These are phyloP conservation scores for Trichomalopsis sarcophagae DNA, from an alignment of 1,140 invertebrate species.

Conservation along the genomic window DNA sequence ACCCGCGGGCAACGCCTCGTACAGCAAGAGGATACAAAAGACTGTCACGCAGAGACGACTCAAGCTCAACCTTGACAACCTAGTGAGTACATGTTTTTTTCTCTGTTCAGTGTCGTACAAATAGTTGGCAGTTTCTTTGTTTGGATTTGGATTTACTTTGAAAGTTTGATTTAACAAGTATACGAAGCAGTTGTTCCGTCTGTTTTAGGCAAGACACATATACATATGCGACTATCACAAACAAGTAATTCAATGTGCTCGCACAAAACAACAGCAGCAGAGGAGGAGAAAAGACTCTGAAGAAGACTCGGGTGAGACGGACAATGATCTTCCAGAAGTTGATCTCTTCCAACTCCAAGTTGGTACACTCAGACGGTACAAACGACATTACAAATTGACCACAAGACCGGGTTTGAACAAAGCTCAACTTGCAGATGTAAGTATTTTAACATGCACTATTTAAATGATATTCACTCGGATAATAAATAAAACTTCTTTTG, in stretches of 20 bases:
- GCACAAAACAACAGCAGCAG: conserved; percentile 81
- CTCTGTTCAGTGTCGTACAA: no score
- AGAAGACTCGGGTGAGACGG: conserved; percentile 91
- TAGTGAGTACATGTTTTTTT: conserved; percentile 76
- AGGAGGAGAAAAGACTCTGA: conserved; percentile 93
- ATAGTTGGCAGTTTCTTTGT: no score
- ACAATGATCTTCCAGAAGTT: conserved; percentile 92
- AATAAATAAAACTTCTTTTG: conserved; percentile 1
- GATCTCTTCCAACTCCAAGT: conserved; percentile 95
- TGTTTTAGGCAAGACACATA: conserved; percentile 89
- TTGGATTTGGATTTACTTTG: no score
- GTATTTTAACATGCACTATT: conserved; percentile 65
- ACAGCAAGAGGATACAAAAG: conserved; percentile 97
- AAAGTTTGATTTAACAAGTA: background rate
- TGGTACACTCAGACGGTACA: conserved; percentile 93
- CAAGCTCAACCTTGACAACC: conserved; percentile 90
- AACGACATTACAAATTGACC: conserved; percentile 93
- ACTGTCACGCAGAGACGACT: conserved; percentile 94
- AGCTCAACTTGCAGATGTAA: conserved; percentile 95
- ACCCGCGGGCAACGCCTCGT: conserved; percentile 95
- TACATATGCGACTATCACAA: conserved; percentile 99
- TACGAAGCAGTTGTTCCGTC: conserved; percentile 4
- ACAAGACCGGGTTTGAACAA: conserved; percentile 94
- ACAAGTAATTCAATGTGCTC: conserved; percentile 93
- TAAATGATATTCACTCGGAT: background rate